Conservation (phyloP, 2,113 vertebrate genomes). For the Lycaon pictus region DNA sequence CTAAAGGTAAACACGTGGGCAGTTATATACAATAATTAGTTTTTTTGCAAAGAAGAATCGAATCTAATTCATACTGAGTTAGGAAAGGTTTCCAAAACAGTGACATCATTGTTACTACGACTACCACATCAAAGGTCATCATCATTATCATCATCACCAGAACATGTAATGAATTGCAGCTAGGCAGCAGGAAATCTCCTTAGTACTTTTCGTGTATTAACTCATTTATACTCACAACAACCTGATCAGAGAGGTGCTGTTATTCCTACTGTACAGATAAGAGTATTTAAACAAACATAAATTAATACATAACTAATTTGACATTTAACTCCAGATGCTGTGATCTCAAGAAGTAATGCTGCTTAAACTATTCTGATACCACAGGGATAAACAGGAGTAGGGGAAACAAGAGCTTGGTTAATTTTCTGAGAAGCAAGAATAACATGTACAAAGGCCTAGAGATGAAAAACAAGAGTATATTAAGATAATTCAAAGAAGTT, state of each 20-base stretch:
- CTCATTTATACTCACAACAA: not conserved
- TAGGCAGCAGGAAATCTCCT: not conserved
- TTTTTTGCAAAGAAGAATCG: not conserved
- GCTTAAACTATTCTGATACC: not conserved
- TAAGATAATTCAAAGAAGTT: not conserved
- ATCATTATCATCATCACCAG: not conserved
- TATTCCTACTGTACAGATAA: not conserved
- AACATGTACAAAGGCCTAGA: not conserved
- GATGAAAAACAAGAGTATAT: not conserved
- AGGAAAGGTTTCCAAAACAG: not conserved
- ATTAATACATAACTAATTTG: constrained; percentile 15
- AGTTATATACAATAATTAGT: not conserved
- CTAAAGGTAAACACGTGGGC: not conserved
- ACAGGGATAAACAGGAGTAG: not conserved
- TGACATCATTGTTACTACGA: not conserved
- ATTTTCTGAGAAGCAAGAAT: not conserved
- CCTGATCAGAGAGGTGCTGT: not conserved
- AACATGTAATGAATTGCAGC: not conserved
- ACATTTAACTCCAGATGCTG: not conserved
- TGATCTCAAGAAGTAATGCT: not conserved
- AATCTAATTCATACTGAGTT: not conserved
- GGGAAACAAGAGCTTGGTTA: not conserved
- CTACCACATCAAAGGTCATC: not conserved
- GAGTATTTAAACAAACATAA: constrained; percentile 10
- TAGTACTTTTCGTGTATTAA: not conserved